Base-by-base conservation (phyloP, 1,140 invertebrate species). In the Ridgeia piscesae region DNA sequence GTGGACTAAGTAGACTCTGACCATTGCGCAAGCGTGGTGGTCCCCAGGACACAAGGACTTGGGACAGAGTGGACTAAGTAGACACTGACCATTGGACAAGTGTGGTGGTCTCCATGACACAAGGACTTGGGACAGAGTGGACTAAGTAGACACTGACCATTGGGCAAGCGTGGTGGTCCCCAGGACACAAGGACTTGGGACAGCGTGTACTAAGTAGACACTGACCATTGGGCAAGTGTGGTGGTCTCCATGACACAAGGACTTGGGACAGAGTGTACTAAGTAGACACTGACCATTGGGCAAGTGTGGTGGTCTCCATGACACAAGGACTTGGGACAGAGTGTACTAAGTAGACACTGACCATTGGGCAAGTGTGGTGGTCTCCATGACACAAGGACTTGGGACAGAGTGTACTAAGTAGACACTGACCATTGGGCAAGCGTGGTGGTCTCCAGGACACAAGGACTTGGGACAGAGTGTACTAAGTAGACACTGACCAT, bases 21-120 rank as follows among this genome's bases (percentile, higher is more conserved):
- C 95, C 95, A 94, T 96, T 96, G 8, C 95, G 95, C 58, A 93
- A 92, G 27, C 92, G 33, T 31, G 95, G 95, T 35, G 91, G 35
- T 4, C 91, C 91, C 95, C 95, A 96, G 35, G 93, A 93, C 8
- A 95, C 94, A 31, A 93, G 35, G 0, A 96, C 93, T 91, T 94
- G 93, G 31, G 93, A 93, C 1, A 94, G 93, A 88, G 93, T 94
- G 9, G 94, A 42, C 42, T 42, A 42, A 42, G 4, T 42, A 6
- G 42, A 42, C 4, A 77, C 91, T 90, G 89, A 95, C 95, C 95
- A 94, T 96, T 96, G 8, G 95, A 95, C 58, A 93, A 92, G 27
- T 92, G 33, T 31, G 95, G 95, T 35, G 91, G 35, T 4, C 91
- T 91, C 95, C 95, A 96, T 34, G 93, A 93, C 8, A 95, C 94